Base-by-base conservation (phyloP, 1,140 invertebrate species). In the Chrysomallon squamiferum region DNA sequence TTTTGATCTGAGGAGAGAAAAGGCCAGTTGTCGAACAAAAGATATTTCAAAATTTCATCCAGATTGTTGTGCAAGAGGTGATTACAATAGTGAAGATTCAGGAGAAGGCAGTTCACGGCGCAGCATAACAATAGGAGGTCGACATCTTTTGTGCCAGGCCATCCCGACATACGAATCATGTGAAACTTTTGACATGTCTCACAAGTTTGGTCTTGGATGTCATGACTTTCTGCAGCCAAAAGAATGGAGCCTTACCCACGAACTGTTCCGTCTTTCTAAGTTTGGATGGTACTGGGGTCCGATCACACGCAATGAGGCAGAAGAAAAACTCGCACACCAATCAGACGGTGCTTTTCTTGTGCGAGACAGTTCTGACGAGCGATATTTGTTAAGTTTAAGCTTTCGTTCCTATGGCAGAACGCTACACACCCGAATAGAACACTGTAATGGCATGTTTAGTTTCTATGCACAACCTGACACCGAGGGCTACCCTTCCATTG, bases 341-440 rank as follows among this genome's bases (percentile, higher is more conserved):
- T 90, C 91, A 30, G 92, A 93, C 83, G 92, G 92, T 62, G 89
- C 92, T 63, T 93, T 93, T 84, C 84, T 93, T 47, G 91, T 93
- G 7, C 87, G 92, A 22, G 92, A 93, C 80, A 93, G 91, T 13
- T 90, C 90, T 1, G 91, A 91, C 64, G 89, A 91, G 71, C 88
- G 88, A 73, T 90, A 91, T 77, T 84, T 92, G 45, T 87, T 93
- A 49, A 89, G 88, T 30, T 83, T 93, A 20, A 92, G 91, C 80
- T 93, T 93, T 83, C 87, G 91, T 66, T 92, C 91, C 59, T 89
- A 90, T 70, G 91, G 91, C 18, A 89, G 89, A 72, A 91, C 91
- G 3, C 84, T 93, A 22, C 92, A 93, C 74, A 88, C 90, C 27
- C 83, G 89, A 50, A 91, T 92, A 73, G 91, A 91, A 81, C 89